phyloP scores from a whole-genome alignment of 1,140 invertebrate genomes.

The Chrysomallon squamiferum region DNA sequence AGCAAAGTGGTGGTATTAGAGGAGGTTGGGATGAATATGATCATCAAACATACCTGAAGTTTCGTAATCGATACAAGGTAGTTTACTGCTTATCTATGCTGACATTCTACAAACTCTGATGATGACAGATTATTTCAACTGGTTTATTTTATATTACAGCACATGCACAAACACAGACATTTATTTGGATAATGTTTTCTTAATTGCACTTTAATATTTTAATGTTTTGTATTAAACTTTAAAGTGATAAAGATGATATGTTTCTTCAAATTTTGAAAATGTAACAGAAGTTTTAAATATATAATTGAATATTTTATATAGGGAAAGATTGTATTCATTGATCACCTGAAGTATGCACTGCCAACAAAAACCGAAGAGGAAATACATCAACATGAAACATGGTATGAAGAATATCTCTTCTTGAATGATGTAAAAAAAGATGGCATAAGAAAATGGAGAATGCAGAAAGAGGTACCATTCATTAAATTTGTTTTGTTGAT shows the following conservation, averaged over 20 bases:
- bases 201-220: too few species aligned
- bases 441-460: constrained; percentile 59
- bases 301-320: constrained; percentile 30
- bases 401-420: constrained; percentile 58
- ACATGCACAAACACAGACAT: not conserved
- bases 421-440: constrained; percentile 60
- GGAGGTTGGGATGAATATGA: constrained; percentile 64
- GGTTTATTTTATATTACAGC: not conserved
- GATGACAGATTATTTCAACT: not conserved
- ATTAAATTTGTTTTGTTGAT: too few species aligned
- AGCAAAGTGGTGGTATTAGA: constrained; percentile 55
- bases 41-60: constrained; percentile 60
- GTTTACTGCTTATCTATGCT: not conserved
- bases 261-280: too few species aligned
- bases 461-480: constrained; percentile 57
- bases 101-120: too few species aligned
- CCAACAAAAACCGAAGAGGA: constrained; percentile 56
- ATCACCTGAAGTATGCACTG: constrained; percentile 48
- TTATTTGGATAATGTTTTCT: not conserved
- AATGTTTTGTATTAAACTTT: too few species aligned
- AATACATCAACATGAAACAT: constrained; percentile 57
- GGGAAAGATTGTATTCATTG: constrained; percentile 52
- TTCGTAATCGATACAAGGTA: constrained; percentile 58
- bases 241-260: too few species aligned
- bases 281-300: too few species aligned